Evolutionary conservation across 2,888 invertebrate species (phyloP), one percentile per base, ranked within the genome.

Genomic region (Papilio demoleus): DNA sequence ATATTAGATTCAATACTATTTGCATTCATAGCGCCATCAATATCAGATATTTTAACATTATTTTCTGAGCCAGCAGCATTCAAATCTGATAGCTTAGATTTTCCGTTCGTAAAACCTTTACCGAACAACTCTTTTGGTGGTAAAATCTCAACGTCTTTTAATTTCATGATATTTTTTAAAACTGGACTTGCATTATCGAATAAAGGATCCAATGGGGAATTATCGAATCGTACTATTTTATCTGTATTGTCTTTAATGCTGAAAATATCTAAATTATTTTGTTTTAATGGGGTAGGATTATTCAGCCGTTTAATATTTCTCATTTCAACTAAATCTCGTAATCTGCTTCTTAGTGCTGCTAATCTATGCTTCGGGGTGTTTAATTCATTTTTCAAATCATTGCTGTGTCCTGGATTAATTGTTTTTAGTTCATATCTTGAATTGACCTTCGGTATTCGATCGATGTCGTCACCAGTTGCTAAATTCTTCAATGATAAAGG

Each of bases 61-160:
- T 65, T 69, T 59, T 61, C 68, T 42, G 60, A 34, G 31, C 42
- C 50, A n/a, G 65, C 68, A 53, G 22, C 17, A 36, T 70, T 70
- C 47, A 70, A 58, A 60, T 65, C 65, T 0, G 36, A 38, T 9
- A 65, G 3, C 56, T 65, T 27, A 60, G 53, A 47, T 19, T 66
- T 70, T 63, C 56, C 19, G 11, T 12, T 61, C 24, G 53, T 38
- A 2, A 53, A 22, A 34, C 45, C 60, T 27, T 69, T 68, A 53
- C 8, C 67, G 4, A 34, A 40, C 9, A n/a, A 22, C 74, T 69
- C 75, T n/a, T 22, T 70, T 24, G 70, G 70, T 24, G 77, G 70
- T 59, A 84, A 42, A 14, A 84, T 24, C 71, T 82, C 79, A 8
- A 86, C 83, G 40, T 88, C 87, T 74, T 77, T 83, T 56, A 88